phyloP scores from a whole-genome alignment of 2,113 vertebrate species.

The Tylochromis polylepis region DNA sequence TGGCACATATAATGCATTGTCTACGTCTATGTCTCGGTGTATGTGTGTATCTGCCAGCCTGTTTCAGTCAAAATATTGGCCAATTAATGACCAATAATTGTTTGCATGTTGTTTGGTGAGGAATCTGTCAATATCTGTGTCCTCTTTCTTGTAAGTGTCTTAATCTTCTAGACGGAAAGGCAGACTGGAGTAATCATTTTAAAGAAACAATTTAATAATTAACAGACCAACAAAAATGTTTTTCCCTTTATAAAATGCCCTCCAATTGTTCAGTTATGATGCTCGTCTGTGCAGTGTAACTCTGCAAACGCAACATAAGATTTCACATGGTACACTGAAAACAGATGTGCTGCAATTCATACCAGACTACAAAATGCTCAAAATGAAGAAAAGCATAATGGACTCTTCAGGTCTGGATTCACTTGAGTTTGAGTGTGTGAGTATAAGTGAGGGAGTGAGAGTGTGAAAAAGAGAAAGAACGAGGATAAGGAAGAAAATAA shows the following conservation, averaged over 20 bases:
- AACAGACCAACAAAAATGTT: background rate
- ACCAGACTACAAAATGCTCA: conserved; percentile 53
- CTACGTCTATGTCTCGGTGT: background rate
- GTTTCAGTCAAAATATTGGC: conserved; percentile 42
- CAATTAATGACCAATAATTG: conserved; percentile 53
- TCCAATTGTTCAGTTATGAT: background rate
- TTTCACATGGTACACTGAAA: conserved; percentile 63
- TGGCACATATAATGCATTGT: background rate
- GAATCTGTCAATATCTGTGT: conserved; percentile 2
- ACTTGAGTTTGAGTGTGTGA: background rate
- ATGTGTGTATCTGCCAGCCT: conserved; percentile 6
- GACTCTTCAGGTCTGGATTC: conserved; percentile 16
- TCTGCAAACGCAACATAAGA: conserved; percentile 53
- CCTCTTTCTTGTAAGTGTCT: background rate
- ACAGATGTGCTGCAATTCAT: conserved; percentile 68
- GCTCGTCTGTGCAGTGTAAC: conserved; percentile 38
- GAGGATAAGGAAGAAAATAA: background rate
- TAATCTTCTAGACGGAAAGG: background rate
- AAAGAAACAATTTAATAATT: conserved; percentile 12
- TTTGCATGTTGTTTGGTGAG: conserved; percentile 27
- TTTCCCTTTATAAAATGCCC: background rate
- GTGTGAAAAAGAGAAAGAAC: background rate
- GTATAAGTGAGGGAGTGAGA: background rate
- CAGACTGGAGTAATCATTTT: background rate
- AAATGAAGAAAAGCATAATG: conserved; percentile 23